Conservation (phyloP, 2,797 vertebrate genomes). For the Lepidocolaptes lacrymiger region DNA sequence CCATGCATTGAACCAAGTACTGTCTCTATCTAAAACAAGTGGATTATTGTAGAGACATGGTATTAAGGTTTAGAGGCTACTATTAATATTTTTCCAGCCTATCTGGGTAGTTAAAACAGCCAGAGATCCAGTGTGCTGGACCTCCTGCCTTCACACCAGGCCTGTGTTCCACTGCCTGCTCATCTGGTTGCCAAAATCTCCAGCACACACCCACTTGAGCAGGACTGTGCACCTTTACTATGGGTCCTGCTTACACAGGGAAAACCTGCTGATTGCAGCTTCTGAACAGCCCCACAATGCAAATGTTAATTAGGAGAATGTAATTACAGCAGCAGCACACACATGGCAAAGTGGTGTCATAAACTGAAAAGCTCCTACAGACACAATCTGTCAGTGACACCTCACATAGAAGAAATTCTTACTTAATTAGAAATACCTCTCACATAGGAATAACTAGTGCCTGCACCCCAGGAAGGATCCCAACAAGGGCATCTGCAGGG, state of each 20-base stretch:
- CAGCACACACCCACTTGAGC: accelerated
- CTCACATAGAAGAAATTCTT: not conserved
- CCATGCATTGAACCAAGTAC: accelerated
- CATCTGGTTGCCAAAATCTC: not conserved
- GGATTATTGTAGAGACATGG: accelerated
- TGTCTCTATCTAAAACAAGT: not conserved
- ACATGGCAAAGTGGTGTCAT: accelerated
- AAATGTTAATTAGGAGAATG: not conserved
- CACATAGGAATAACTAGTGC: not conserved
- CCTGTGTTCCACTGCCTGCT: not conserved
- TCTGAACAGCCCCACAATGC: not conserved
- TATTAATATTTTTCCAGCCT: not conserved
- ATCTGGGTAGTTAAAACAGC: not conserved
- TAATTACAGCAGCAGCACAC: not conserved
- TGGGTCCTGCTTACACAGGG: not conserved
- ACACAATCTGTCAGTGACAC: not conserved
- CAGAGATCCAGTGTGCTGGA: not conserved
- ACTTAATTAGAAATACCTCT: not conserved
- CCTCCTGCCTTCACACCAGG: not conserved
- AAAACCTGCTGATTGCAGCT: not conserved
- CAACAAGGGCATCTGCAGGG: accelerated
- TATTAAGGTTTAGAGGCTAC: not conserved
- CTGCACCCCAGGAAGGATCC: not conserved
- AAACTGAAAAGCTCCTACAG: not conserved
- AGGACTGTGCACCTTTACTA: not conserved